These are phyloP conservation scores for Cryptosula pallasiana DNA, from an alignment of 2,888 invertebrate genomes.

Conservation along the genomic window DNA sequence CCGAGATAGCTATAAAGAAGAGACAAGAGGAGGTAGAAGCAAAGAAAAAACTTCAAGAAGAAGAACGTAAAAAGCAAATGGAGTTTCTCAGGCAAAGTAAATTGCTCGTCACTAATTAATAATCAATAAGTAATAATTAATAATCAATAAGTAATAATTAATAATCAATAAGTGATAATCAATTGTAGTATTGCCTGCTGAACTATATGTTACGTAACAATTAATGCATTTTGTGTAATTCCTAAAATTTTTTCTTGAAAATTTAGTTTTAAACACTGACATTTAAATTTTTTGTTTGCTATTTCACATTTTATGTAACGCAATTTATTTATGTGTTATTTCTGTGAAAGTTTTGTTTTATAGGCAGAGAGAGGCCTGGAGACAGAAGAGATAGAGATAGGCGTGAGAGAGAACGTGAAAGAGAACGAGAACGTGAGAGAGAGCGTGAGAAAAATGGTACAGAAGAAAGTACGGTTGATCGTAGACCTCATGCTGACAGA, in stretches of 20 bases:
- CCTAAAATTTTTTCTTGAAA: too few relatives aligned
- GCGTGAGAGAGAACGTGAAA: constrained; percentile 31
- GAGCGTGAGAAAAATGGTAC: constrained; percentile 32
- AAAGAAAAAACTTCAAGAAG: constrained; percentile 67
- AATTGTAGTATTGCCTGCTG: too few relatives aligned
- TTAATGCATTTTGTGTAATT: too few relatives aligned
- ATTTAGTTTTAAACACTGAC: too few relatives aligned
- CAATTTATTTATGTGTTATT: too few relatives aligned
- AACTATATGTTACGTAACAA: too few relatives aligned
- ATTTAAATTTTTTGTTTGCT: too few relatives aligned
- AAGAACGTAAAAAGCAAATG: constrained; percentile 63
- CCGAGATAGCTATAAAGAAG: constrained; percentile 78
- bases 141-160: too few relatives aligned
- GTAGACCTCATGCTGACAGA: constrained; percentile 65
- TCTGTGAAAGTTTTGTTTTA: not conserved
- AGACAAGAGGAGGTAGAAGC: constrained; percentile 82
- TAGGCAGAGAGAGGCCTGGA: constrained; percentile 23
- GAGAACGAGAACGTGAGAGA: constrained; percentile 27
- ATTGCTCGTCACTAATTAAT: too few relatives aligned
- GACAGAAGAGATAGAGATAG: constrained; percentile 30
- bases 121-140: too few relatives aligned
- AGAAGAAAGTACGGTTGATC: constrained; percentile 33
- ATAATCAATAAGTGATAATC: too few relatives aligned
- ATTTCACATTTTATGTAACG: too few relatives aligned
- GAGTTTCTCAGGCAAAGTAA: constrained; percentile 50